Percentiles rank a stretch among this genome's conserved stretches.
phyloP scores from a whole-genome alignment of 1,140 invertebrate genomes.

The Orussus abietinus region DNA sequence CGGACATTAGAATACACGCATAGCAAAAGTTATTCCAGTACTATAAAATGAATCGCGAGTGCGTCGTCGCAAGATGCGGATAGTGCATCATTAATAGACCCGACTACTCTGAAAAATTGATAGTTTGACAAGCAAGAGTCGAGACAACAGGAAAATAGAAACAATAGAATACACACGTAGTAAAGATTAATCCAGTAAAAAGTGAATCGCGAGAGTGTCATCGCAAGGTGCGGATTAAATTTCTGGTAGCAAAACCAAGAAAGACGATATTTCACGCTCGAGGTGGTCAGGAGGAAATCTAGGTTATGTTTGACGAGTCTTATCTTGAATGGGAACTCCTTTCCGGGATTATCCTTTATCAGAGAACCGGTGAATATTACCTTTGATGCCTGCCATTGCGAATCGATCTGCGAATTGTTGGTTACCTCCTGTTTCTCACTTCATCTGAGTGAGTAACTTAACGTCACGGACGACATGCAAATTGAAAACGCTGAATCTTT shows the following conservation, averaged over 20 bases:
- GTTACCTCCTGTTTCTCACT: too few relatives aligned
- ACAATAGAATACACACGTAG: neutral
- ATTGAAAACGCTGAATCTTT: too few relatives aligned
- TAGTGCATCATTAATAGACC: too few relatives aligned
- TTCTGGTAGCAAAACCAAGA: neutral
- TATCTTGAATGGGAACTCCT: slow-evolving; percentile 9
- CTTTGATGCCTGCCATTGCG: slow-evolving; percentile 50
- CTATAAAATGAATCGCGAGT: too few relatives aligned
- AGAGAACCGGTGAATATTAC: slow-evolving; percentile 23
- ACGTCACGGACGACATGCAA: too few relatives aligned
- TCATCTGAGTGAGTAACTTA: too few relatives aligned
- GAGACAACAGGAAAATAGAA: neutral
- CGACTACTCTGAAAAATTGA: too few relatives aligned
- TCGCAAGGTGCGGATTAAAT: neutral
- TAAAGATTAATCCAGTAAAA: neutral
- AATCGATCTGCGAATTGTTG: slow-evolving; percentile 30
- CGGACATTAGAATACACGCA: neutral
- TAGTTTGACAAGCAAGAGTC: neutral
- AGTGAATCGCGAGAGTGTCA: neutral
- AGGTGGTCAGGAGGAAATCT: too few relatives aligned
- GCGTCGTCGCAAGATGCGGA: too few relatives aligned
- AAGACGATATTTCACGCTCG: too few relatives aligned
- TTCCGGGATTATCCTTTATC: too few relatives aligned
- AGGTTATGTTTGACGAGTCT: slow-evolving; percentile 5
- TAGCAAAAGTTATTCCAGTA: too few relatives aligned